phyloP scores from a whole-genome alignment of 2,888 invertebrate genomes.

The Congeria kusceri region DNA sequence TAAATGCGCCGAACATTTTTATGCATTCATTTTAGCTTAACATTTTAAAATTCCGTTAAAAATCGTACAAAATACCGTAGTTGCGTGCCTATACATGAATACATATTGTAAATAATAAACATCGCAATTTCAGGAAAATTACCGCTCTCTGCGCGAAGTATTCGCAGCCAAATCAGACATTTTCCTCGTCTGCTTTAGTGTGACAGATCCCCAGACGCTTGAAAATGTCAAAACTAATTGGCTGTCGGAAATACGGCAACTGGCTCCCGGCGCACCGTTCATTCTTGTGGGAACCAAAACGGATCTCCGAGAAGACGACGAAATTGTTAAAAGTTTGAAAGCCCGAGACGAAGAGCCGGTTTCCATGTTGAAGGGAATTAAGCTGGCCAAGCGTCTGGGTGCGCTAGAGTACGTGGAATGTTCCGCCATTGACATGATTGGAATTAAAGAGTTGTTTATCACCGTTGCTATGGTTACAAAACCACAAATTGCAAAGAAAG shows the following conservation, averaged over 20 bases:
- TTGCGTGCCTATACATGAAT: too few species aligned
- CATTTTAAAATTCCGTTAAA: too few species aligned
- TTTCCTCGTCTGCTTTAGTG: constrained; percentile 77
- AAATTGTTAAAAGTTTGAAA: constrained; percentile 48
- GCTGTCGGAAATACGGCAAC: constrained; percentile 71
- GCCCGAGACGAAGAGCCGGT: constrained; percentile 48
- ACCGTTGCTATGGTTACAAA: constrained; percentile 64
- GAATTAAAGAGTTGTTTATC: constrained; percentile 73
- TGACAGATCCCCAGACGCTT: constrained; percentile 70
- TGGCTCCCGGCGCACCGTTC: constrained; percentile 68
- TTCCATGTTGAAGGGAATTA: constrained; percentile 68
- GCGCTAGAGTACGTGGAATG: constrained; percentile 76
- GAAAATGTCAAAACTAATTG: constrained; percentile 74
- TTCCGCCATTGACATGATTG: constrained; percentile 71
- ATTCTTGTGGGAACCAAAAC: constrained; percentile 74
- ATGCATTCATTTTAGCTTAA: too few species aligned
- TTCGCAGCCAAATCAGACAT: constrained; percentile 74
- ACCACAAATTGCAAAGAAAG: constrained; percentile 11
- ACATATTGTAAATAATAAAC: too few species aligned
- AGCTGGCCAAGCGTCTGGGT: constrained; percentile 69
- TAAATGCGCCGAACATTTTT: too few species aligned
- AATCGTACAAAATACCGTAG: too few species aligned
- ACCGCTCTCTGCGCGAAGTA: constrained; percentile 73
- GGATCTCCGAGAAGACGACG: constrained; percentile 66
- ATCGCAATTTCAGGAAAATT: constrained; percentile 71